Percentiles rank a stretch among this genome's conserved stretches.
Conservation (phyloP, 2,113 vertebrate species). For the Origma solitaria region DNA sequence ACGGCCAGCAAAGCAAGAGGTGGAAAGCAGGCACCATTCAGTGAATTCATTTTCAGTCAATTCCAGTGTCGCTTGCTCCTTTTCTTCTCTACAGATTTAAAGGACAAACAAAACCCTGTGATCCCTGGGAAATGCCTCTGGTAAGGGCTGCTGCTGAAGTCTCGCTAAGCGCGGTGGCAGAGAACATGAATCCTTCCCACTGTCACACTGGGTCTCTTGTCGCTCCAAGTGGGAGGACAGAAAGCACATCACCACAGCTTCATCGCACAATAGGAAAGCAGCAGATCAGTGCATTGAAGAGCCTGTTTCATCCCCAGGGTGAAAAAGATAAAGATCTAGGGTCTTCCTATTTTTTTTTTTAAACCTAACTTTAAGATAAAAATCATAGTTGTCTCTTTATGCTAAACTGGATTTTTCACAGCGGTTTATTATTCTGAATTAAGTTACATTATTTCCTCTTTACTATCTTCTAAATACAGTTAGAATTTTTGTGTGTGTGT, state of each 20-base stretch:
- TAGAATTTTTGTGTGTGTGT: neutral
- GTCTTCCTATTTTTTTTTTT: neutral
- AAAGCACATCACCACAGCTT: neutral
- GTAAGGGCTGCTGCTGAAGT: neutral
- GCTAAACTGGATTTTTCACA: neutral
- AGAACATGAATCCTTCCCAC: neutral
- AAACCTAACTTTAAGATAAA: neutral
- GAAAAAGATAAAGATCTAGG: neutral
- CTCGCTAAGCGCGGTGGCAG: neutral
- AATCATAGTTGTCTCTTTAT: neutral
- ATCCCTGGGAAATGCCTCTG: slow-evolving; percentile 10
- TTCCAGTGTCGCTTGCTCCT: neutral
- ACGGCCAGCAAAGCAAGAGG: slow-evolving; percentile 48
- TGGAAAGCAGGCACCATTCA: slow-evolving; percentile 34
- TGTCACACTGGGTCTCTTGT: neutral
- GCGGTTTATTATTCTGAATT: neutral
- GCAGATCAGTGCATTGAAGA: neutral
- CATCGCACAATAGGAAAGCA: neutral
- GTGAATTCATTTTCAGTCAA: slow-evolving; percentile 25
- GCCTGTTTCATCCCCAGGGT: neutral
- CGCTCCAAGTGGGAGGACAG: neutral
- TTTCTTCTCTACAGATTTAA: slow-evolving; percentile 26
- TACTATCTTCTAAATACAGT: neutral
- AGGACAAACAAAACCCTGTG: slow-evolving; percentile 20
- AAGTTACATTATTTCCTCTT: neutral